These are phyloP conservation scores for Pangasius mekongensis DNA, from an alignment of 2,797 vertebrate genomes.

Conservation along the genomic window DNA sequence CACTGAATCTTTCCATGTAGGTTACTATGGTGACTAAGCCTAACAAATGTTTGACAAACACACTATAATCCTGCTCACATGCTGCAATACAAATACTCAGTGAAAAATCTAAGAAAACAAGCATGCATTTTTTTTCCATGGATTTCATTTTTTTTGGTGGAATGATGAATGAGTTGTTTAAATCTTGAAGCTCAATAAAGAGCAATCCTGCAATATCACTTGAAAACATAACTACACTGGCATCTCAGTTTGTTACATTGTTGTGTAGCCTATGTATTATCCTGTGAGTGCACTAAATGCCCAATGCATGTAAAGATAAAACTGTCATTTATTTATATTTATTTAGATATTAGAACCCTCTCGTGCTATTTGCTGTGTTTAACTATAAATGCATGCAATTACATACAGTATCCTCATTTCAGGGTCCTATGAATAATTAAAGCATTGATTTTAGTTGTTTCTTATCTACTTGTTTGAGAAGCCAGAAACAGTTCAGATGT, in stretches of 20 bases:
- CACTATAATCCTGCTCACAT: slow-evolving; percentile 25
- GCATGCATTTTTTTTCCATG: not conserved
- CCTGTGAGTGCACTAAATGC: not conserved
- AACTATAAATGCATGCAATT: not conserved
- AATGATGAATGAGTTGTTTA: not conserved
- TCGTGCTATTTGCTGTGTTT: not conserved
- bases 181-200: no score
- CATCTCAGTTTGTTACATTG: not conserved
- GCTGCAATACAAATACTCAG: slow-evolving; percentile 6
- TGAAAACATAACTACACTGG: not conserved
- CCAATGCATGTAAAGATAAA: not conserved
- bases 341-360: not conserved
- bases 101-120: not conserved
- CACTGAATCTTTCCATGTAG: slow-evolving; percentile 19
- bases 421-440: not conserved
- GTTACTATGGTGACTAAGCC: slow-evolving; percentile 51
- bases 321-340: not conserved
- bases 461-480: not conserved
- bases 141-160: not conserved
- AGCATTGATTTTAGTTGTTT: not conserved
- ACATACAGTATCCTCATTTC: not conserved
- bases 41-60: slow-evolving; percentile 42
- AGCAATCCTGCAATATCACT: not conserved
- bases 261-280: not conserved
- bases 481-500: not conserved